Base-by-base conservation (phyloP, 2,797 vertebrate genomes). In the Schizopygopsis malacanthus region DNA sequence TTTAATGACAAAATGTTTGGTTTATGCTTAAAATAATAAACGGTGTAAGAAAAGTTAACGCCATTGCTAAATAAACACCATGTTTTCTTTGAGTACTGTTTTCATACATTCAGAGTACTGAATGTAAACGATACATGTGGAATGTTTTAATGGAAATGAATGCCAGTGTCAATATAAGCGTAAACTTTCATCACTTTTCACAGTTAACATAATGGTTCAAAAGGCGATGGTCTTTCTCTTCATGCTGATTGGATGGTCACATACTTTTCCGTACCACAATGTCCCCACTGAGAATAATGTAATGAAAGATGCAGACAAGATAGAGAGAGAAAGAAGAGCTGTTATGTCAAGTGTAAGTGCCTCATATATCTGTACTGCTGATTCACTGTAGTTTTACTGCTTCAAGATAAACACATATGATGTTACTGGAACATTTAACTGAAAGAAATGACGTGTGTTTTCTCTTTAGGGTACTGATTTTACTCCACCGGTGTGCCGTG, bases 401-500 rank as follows among this genome's bases (percentile, higher is more conserved):
- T 20, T 33, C 22, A 25, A 50, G 45, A 33, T 52, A 52, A 77
- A 56, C 33, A 15, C 10, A 54, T 39, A 18, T 28, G 16, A 28
- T 50, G n/a, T 52, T 52, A 76, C 45, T 33, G 28, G 41, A 18
- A 11, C 8, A 37, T 61, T 79, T 45, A 63, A 37, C 25, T 11
- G 18, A 22, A 54, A 22, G 5, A 37, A 69, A 81, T 65, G 2
- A 67, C 9, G 22, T 33, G 39, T 72, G 15, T 33, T 45, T 81
- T 16, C 16, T 16, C 22, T 50, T 50, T 50, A 84, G 86, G 41
- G 43, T n/a, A 52, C 25, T 28, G 86, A 87, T 41, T 13, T 77
- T 1, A 87, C 63, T 63, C 82, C 71, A 20, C 82, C 86, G n/a
- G 63, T 71, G 72, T 87, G 86, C 45, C 61, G 43, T 39, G 61